phyloP scores from a whole-genome alignment of 92 coral and sea anemone species.

The Isaurus tuberculatus region DNA sequence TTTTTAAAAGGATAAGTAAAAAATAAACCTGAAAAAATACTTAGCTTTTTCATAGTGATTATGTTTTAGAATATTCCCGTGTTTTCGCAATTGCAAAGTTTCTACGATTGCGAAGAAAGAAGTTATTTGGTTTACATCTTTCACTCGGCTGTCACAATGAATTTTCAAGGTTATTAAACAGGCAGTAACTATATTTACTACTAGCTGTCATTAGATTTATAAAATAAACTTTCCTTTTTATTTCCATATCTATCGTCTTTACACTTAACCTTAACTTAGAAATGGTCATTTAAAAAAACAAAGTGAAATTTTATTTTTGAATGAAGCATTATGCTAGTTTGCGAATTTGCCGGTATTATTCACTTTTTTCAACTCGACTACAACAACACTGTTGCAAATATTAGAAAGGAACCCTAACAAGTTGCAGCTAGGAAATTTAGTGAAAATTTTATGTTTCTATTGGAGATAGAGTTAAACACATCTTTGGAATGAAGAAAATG shows the following conservation, averaged over 20 bases:
- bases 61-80: no score
- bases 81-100: background rate
- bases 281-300: no score
- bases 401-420: background rate
- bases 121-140: conserved; percentile 10
- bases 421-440: conserved; percentile 12
- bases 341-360: background rate
- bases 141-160: background rate
- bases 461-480: background rate
- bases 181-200: background rate
- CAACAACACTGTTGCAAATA: background rate
- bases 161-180: background rate
- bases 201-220: background rate
- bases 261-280: no score
- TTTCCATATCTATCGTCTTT: background rate
- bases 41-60: no score
- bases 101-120: background rate
- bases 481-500: background rate
- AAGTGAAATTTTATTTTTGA: background rate
- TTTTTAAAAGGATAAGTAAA: no score
- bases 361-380: background rate
- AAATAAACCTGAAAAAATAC: no score
- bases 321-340: background rate
- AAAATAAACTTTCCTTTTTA: background rate
- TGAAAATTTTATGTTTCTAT: conserved; percentile 2